Evolutionary conservation across 2,888 invertebrate genomes (phyloP), one percentile per base, ranked within the genome.

Genomic region (Troides helena): DNA sequence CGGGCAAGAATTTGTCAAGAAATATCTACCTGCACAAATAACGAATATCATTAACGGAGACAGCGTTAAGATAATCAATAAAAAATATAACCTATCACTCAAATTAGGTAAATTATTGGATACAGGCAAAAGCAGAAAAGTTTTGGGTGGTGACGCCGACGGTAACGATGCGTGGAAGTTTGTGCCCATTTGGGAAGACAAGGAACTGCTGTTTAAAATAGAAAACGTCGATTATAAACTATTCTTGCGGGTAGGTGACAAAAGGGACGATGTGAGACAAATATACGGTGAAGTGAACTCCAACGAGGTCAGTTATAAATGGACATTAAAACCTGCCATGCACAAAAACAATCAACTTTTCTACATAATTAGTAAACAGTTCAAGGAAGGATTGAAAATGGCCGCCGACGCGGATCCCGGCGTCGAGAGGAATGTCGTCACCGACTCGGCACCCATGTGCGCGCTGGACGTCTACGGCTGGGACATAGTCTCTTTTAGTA

Each of bases 1-100:
- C 25, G 60, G 36, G 36, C 60, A 60, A 17, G 60, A 60, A 60
- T 14, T 60, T 60, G 60, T 60, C 36, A 60, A 60, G 30, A 60
- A 60, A 18, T 60, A 60, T 6, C 30, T 60, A 5, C 60, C 60
- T 17, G 36, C 60, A 1, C 30, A 25, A 36, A 17, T 60, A 17
- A 18, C 17, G 23, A 18, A 18, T 18, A 30, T 60, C 18, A 3
- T 36, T 12, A 60, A 36, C 25, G 60, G 60, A 18, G 60, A 36
- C 18, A 60, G 25, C 25, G 60, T 60, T 53, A 53, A 60, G 7
- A 60, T 60, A 10, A 60, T 60, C 36, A 12, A 60, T 17, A 30
- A 60, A 60, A 60, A 60, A 30, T 17, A 60, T 18, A 60, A 60
- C 14, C 30, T 60, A 18, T 25, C 60, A 25, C 36, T 60, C 6